Base-by-base conservation (phyloP, 1,140 invertebrate species). In the Asbolus verrucosus region DNA sequence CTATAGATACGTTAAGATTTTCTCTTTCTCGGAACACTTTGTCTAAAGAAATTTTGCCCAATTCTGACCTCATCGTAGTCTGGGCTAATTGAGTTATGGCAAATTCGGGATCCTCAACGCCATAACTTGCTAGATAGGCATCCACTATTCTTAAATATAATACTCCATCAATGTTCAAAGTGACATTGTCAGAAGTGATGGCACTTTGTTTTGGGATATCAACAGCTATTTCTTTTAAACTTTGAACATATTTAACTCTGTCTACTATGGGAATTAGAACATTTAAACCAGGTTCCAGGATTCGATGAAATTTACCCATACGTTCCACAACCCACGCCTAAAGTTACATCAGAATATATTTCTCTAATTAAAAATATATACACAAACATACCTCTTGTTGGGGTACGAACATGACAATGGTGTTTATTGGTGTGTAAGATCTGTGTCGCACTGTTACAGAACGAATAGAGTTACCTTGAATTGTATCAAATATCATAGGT, bases 21-120 rank as follows among this genome's bases (percentile, higher is more conserved):
- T 99, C 98, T 81, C 98, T 89, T 84, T 99, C 98, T 73, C 93
- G 87, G 79, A 99, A 99, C 0, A 99, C 95, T 81, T 94, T 96
- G 80, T 99, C 98, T 70, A 99, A 82, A n/a, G 92, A 89, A 80
- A 99, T 99, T 87, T 98, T 98, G 70, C 98, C 98, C 19, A 99
- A 84, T 82, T 99, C 98, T 2, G 97, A 98, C 81, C 94, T 91
- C 98, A 99, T 99, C 6, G 98, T 99, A 0, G 98, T 99, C 86
- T 99, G 98, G 0, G 98, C 98, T 33, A 99, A 84, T 82, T 99
- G 98, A 33, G 96, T 98, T 62, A 99, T 96, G 2, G 98, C 98
- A 89, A 98, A 99, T 84, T 99, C 97, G 11, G 97, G 95, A 86
- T 99, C 98, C 86, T 99, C 97, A 16, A 99, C 97, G 21, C 98